phyloP scores from a whole-genome alignment of 1,140 invertebrate species.

The Anagrus nilaparvatae region DNA sequence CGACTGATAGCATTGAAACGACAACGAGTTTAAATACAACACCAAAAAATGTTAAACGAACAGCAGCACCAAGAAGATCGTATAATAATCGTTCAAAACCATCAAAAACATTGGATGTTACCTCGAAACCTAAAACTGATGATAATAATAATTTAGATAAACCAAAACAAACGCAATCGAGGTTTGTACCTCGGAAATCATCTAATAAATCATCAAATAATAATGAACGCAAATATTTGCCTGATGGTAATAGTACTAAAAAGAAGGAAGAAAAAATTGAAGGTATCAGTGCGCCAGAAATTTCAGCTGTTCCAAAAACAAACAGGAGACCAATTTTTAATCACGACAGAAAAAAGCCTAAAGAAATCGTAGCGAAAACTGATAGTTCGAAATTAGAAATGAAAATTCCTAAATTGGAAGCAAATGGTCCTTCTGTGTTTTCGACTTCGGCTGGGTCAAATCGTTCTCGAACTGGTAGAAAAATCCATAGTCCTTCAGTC shows the following conservation, averaged over 20 bases:
- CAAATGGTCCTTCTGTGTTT: too few relatives aligned
- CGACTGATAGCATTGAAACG: background rate
- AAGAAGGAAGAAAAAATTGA: background rate
- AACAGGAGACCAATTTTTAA: background rate
- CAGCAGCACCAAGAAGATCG: background rate
- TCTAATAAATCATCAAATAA: background rate
- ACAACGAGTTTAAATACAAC: background rate
- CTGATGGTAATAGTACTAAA: background rate
- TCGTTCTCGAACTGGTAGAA: constrained; percentile 1
- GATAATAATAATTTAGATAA: background rate
- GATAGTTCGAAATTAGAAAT: background rate
- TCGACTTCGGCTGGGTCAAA: too few relatives aligned
- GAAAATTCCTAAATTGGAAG: too few relatives aligned
- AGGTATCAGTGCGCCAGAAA: background rate
- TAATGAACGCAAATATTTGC: background rate
- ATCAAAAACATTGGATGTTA: background rate
- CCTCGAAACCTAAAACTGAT: background rate
- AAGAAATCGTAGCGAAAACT: background rate
- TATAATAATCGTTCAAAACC: background rate
- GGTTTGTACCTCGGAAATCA: background rate
- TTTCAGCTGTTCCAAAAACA: background rate
- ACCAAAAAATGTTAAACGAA: background rate
- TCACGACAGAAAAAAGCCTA: too few relatives aligned
- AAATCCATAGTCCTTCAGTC: background rate
- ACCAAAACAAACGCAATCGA: background rate